phyloP scores from a whole-genome alignment of 2,888 invertebrate species.

The Cephus pulcher region DNA sequence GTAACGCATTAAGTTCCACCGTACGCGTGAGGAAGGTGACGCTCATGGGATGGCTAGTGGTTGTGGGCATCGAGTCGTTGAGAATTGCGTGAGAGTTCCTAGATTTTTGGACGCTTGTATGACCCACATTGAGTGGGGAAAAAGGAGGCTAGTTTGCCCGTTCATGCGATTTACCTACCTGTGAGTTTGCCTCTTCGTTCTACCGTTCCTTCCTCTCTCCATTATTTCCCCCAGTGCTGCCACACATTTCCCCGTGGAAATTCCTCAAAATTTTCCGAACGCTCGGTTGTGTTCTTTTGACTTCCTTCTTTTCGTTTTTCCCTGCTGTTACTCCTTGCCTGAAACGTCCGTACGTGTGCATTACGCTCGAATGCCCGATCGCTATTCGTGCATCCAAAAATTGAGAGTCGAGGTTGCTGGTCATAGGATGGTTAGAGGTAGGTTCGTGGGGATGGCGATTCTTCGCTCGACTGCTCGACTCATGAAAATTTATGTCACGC shows the following conservation, averaged over 20 bases:
- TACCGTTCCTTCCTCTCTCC: neutral
- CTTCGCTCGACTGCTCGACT: conserved; percentile 1
- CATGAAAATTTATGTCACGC: conserved; percentile 21
- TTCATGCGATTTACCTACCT: neutral
- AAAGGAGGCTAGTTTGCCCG: neutral
- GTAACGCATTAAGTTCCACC: no score
- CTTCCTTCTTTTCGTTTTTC: neutral
- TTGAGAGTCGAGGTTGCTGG: neutral
- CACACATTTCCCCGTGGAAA: neutral
- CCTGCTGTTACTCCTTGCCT: neutral
- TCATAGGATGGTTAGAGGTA: neutral
- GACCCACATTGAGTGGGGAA: no score
- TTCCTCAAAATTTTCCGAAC: neutral
- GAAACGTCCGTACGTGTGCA: neutral
- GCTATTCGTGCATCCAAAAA: neutral
- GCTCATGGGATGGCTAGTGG: no score
- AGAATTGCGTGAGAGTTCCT: no score
- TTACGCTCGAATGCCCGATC: neutral
- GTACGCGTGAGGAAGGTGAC: no score
- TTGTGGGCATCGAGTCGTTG: no score
- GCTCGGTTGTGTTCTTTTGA: neutral
- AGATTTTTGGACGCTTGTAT: no score
- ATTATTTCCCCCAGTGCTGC: no score
- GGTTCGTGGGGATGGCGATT: neutral
- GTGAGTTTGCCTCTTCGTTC: neutral